Percentiles rank a stretch among this genome's conserved stretches.
Conservation (phyloP, 1,140 invertebrate species). For the Sinella curviseta region DNA sequence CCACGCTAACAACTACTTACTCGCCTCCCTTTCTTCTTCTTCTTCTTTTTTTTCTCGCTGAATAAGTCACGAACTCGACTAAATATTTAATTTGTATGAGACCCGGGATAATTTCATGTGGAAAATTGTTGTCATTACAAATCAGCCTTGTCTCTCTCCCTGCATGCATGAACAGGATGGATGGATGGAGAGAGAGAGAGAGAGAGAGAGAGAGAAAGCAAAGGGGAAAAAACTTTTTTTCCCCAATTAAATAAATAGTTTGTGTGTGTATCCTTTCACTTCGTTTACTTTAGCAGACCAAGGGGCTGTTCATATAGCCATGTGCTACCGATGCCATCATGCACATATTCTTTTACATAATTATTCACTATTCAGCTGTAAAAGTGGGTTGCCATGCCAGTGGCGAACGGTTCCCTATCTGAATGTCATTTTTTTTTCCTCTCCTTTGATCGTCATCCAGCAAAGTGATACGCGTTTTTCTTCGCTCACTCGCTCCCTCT, state of each 20-base stretch:
- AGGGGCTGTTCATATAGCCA: not conserved
- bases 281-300: not conserved
- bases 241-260: not conserved
- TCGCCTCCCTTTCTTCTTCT: no score
- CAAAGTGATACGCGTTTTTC: not conserved
- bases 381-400: not conserved
- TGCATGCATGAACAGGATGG: not conserved
- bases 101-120: not conserved
- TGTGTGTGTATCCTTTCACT: not conserved
- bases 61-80: not conserved
- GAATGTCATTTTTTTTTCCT: not conserved
- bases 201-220: no score
- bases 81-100: constrained; percentile 3
- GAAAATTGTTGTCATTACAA: constrained; percentile 1
- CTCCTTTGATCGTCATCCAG: not conserved
- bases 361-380: not conserved
- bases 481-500: no score
- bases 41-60: no score
- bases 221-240: not conserved
- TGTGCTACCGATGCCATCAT: not conserved
- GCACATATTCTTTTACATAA: not conserved
- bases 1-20: no score
- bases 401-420: no score
- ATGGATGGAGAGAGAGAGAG: no score
- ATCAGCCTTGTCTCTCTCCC: not conserved